A percentile compares a stretch with the other conserved stretches of the same genome.
Conservation (phyloP, 2,113 vertebrate species). For the Bucco capensis region DNA sequence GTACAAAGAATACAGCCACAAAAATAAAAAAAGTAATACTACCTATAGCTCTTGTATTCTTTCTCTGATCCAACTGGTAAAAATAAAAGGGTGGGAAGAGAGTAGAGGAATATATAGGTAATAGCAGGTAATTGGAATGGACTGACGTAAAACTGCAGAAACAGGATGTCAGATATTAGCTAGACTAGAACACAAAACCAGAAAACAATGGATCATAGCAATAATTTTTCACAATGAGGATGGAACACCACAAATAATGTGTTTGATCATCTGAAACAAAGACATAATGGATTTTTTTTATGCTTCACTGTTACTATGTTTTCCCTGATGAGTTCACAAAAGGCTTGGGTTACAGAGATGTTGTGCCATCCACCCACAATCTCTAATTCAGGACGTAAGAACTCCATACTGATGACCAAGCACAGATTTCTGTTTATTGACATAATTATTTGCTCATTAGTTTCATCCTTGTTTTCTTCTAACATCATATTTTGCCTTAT, state of each 20-base stretch:
- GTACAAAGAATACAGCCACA: background rate
- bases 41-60: background rate
- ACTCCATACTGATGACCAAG: background rate
- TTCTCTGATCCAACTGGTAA: background rate
- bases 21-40: background rate
- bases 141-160: background rate
- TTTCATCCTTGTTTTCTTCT: background rate
- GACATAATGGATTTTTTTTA: background rate
- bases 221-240: background rate
- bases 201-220: background rate
- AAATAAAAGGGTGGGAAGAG: background rate
- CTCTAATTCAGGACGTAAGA: background rate
- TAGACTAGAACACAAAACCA: background rate
- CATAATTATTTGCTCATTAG: background rate
- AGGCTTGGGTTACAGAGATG: background rate
- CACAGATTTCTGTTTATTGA: background rate
- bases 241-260: background rate
- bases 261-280: background rate
- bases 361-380: background rate
- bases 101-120: background rate
- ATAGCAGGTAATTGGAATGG: background rate
- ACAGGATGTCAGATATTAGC: background rate
- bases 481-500: background rate
- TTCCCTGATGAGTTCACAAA: background rate
- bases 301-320: background rate